phyloP scores from a whole-genome alignment of 2,797 vertebrate species.

The Chloroceryle amazona region DNA sequence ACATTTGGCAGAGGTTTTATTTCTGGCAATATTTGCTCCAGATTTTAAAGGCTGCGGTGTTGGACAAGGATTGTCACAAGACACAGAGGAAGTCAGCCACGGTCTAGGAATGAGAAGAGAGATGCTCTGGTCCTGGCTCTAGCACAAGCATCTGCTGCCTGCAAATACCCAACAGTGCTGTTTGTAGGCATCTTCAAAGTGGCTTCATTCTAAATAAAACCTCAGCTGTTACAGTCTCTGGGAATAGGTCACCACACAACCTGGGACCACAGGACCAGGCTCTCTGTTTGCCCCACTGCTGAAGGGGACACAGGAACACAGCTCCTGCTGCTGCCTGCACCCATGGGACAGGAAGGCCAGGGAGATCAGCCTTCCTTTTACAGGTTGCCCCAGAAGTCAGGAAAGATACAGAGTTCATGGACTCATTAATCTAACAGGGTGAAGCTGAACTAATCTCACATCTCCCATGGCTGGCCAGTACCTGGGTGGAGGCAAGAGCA shows the following conservation, averaged over 20 bases:
- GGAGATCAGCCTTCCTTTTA: neutral
- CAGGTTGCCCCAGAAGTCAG: neutral
- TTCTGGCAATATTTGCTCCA: neutral
- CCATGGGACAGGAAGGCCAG: neutral
- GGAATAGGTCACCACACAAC: neutral
- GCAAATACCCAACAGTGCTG: fast-evolving
- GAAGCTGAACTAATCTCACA: neutral
- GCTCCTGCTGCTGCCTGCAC: neutral
- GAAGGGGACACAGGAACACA: no score
- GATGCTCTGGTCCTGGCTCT: fast-evolving
- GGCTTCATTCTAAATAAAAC: neutral
- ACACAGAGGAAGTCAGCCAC: neutral
- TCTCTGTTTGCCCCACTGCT: neutral
- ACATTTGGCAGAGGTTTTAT: neutral
- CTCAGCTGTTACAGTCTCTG: neutral
- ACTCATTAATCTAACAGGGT: neutral
- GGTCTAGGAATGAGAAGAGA: neutral
- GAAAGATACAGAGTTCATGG: neutral
- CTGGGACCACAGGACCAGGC: neutral
- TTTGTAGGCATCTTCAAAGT: neutral
- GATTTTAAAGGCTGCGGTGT: neutral
- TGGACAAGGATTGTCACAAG: neutral
- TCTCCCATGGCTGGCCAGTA: neutral
- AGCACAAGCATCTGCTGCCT: neutral
- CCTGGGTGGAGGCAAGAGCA: neutral